Evolutionary conservation across 2,797 vertebrate species (phyloP), one percentile per base, ranked within the genome.

Genomic region (Phoxinus dragarum): DNA sequence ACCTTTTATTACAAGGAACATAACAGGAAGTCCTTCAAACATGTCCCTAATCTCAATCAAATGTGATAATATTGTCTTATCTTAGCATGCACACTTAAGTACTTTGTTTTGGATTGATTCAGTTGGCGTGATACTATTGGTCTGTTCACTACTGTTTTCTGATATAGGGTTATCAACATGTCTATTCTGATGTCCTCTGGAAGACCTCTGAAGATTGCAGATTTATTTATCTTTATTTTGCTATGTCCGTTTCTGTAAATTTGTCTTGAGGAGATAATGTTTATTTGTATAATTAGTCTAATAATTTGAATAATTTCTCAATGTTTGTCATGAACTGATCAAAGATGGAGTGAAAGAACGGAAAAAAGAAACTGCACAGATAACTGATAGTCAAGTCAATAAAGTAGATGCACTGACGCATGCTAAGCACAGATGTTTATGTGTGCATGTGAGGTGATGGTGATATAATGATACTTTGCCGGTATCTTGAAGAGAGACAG

Each of bases 71-170:
- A 69, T 17, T 31, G 36, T 68, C 47, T 82, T 71, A 83, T 82
- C 75, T 61, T 36, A 34, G 52, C 31, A 38, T 52, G 19, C 19
- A 67, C 31, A 49, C 42, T 19, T 44, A 80, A 34, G 67, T 40
- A 68, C 61, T 67, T 79, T 40, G 27, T 71, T 81, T 75, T 67
- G 49, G 31, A 5, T 49, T 34, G 11, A 12, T 49, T 68, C n/a
- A 3, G 73, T 54, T 44, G 27, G 72, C n/a, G 68, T 44, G 38
- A 84, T 76, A 54, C 47, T 31, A 78, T 56, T 78, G 52, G 27
- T 80, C 36, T 61, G 79, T 81, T 67, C 10, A 84, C 87, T 86
- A 88, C 81, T 81, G 84, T 86, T 81, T 27, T 27, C 27, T 77
- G 38, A 67, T 84, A 75, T 86, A 84, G 27, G 27, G 34, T 69